A percentile compares a stretch with the other conserved stretches of the same genome.
phyloP scores from a whole-genome alignment of 2,888 invertebrate genomes.

The Empis stercorea region DNA sequence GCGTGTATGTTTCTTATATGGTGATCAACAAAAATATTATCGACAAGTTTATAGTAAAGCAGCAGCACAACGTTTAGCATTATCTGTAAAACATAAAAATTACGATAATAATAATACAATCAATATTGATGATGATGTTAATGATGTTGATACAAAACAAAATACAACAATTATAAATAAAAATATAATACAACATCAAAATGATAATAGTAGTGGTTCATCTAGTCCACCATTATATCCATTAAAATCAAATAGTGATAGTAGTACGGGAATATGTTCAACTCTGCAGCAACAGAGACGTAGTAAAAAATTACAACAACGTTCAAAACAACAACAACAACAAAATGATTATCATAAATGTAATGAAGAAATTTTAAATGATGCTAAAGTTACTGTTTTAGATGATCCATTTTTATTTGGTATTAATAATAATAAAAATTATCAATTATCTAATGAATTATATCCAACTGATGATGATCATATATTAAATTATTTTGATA shows the following conservation, averaged over 20 bases:
- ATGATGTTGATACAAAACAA: too few relatives aligned
- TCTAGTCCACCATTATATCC: constrained; percentile 14
- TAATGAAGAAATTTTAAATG: constrained; percentile 17
- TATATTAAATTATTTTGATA: not conserved
- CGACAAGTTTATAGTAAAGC: constrained; percentile 59
- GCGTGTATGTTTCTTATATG: constrained; percentile 81
- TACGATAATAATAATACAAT: constrained; percentile 7
- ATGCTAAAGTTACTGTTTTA: constrained; percentile 33
- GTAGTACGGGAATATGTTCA: constrained; percentile 1
- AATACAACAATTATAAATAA: constrained; percentile 14
- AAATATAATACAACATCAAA: constrained; percentile 12
- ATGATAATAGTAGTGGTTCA: constrained; percentile 9
- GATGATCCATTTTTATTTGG: constrained; percentile 36
- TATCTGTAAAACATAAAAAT: constrained; percentile 12
- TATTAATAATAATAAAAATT: constrained; percentile 16
- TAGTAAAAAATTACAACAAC: not conserved
- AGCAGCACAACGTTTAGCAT: constrained; percentile 40
- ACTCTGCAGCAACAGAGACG: constrained; percentile 14
- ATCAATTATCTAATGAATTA: not conserved
- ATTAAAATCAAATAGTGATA: constrained; percentile 6
- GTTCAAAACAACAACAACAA: not conserved
- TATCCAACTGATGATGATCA: constrained; percentile 4
- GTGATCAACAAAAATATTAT: constrained; percentile 76
- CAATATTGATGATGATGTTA: constrained; percentile 16
- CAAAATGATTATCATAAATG: constrained; percentile 21